Conservation (phyloP, 2,888 invertebrate species). For the Pristionchus maxplancki region DNA sequence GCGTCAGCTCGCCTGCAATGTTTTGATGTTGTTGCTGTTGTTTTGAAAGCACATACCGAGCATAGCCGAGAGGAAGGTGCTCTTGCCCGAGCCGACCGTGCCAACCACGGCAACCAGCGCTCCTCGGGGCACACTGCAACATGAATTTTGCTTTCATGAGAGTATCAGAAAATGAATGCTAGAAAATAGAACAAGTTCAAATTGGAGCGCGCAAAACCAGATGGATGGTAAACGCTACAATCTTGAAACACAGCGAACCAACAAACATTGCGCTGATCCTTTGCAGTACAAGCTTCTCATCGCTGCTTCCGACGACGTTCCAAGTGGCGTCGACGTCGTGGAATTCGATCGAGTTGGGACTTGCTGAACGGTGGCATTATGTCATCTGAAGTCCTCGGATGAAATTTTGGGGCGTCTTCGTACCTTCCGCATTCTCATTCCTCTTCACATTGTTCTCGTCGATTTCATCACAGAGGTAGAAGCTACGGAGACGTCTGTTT, state of each 20-base stretch:
- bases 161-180: not conserved
- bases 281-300: not conserved
- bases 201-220: too few relatives aligned
- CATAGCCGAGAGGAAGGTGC: slow-evolving; percentile 88
- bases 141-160: not conserved
- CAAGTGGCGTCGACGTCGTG: not conserved
- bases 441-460: slow-evolving; percentile 53
- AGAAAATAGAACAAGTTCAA: too few relatives aligned
- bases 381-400: not conserved
- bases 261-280: not conserved
- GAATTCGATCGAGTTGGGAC: not conserved
- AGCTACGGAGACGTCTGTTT: slow-evolving; percentile 72
- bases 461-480: slow-evolving; percentile 74
- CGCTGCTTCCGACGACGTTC: not conserved
- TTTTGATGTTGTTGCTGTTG: too few relatives aligned
- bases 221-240: too few relatives aligned
- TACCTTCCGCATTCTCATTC: not conserved
- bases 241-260: too few relatives aligned
- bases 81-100: slow-evolving; percentile 78
- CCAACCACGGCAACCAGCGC: slow-evolving; percentile 73
- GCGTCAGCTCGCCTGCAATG: slow-evolving; percentile 67
- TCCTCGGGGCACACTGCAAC: slow-evolving; percentile 44
- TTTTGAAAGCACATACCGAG: slow-evolving; percentile 81
- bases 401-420: not conserved
- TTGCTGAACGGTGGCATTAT: too few relatives aligned